Percentiles rank a stretch among this genome's conserved stretches.
Conservation (phyloP, 2,888 invertebrate genomes). For the Tridacna gigas region DNA sequence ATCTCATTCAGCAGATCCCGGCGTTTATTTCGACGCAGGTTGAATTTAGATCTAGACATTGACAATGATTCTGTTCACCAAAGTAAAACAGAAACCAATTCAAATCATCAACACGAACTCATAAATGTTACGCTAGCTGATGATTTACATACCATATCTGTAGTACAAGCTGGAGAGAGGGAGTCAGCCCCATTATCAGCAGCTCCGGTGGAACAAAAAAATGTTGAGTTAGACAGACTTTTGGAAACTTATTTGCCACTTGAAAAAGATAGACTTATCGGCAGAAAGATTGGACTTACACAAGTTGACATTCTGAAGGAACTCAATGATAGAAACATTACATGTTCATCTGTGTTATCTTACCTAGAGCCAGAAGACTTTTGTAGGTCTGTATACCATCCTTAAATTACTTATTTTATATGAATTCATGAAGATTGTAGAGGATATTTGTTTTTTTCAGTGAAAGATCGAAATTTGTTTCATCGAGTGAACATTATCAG, state of each 20-base stretch:
- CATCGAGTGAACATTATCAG: no score
- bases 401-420: no score
- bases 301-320: constrained; percentile 74
- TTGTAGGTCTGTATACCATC: constrained; percentile 70
- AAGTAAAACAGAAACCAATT: neutral
- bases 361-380: constrained; percentile 69
- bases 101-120: neutral
- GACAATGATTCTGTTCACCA: neutral
- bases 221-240: neutral
- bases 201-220: neutral
- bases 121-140: neutral
- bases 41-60: constrained; percentile 19
- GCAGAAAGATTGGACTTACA: constrained; percentile 74
- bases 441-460: no score
- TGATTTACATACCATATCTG: neutral
- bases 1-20: constrained; percentile 18
- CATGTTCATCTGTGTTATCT: constrained; percentile 58
- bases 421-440: no score
- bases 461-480: no score
- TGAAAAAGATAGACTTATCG: constrained; percentile 70
- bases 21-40: constrained; percentile 2
- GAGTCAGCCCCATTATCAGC: neutral
- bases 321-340: constrained; percentile 63
- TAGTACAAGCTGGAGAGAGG: neutral
- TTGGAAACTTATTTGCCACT: constrained; percentile 31